Evolutionary conservation across 2,888 invertebrate genomes (phyloP), one percentile per base, ranked within the genome.

Genomic region (Heliconius ethilla): DNA sequence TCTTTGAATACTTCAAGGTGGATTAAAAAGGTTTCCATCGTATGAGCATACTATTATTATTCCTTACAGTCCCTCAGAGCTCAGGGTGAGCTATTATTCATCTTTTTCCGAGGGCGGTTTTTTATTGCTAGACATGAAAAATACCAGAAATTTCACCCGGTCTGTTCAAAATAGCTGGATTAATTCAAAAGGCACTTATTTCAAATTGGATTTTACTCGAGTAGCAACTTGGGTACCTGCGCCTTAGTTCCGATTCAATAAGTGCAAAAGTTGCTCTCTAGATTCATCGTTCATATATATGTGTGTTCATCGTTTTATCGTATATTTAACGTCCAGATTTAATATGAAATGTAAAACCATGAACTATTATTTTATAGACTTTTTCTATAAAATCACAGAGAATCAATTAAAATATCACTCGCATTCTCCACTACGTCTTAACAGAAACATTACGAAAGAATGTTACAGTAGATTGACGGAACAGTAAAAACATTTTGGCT

Each of bases 161-260:
- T 90, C 89, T 90, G 89, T 86, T 91, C 91, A 91, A 92, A 92
- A 92, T 92, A 92, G 90, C 90, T 85, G 93, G 93, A 94, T 94
- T 94, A 94, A 94, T 94, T 94, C 94, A 91, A 91, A 90, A 90
- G 91, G 92, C 93, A 94, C 94, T 94, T 94, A 94, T 93, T 93
- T 92, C 92, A 92, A 94, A 94, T 94, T 93, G 93, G 92, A 93
- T 93, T 94, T 92, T 89, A 87, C 87, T 90, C 88, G 85, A 87
- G 86, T 86, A 88, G 87, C 88, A 89, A 88, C 86, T 88, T 84
- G 82, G 86, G 86, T 85, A 86, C 86, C 86, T 84, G 87, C 27
- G 51, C 33, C 55, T 70, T 70, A 70, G 86, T 85, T 87, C 89
- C 87, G 86, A 88, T 89, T 90, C 88, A 90, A 90, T 91, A 91